Evolutionary conservation across 1,140 invertebrate genomes (phyloP).

Genomic region (Prorops nasuta): DNA sequence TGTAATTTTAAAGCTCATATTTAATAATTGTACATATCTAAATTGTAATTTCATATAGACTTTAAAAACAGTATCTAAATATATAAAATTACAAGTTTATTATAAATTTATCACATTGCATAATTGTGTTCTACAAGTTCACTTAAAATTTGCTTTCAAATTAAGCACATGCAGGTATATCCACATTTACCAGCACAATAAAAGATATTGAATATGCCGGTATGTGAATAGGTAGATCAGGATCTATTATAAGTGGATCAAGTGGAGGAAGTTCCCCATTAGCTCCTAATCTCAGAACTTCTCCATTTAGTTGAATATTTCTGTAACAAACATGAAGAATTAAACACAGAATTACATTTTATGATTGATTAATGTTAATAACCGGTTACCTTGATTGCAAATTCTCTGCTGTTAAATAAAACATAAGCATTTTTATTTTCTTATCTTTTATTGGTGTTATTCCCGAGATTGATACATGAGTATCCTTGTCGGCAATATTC

Average conservation of each 20-base stretch:
- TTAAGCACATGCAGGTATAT: slow-evolving; percentile 36
- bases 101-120: slow-evolving; percentile 1
- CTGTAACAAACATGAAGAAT: slow-evolving; percentile 38
- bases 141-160: too few species aligned
- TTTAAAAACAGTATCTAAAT: slow-evolving; percentile 9
- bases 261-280: slow-evolving; percentile 58
- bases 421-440: slow-evolving; percentile 33
- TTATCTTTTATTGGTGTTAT: slow-evolving; percentile 18
- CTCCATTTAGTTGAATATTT: slow-evolving; percentile 60
- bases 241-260: slow-evolving; percentile 49
- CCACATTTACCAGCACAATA: slow-evolving; percentile 56
- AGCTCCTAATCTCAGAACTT: slow-evolving; percentile 51
- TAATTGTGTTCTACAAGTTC: slow-evolving; percentile 15
- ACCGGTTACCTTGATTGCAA: slow-evolving; percentile 43
- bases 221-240: slow-evolving; percentile 53
- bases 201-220: slow-evolving; percentile 64
- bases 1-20: too few species aligned
- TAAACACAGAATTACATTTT: neutral
- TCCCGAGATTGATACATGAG: slow-evolving; percentile 52
- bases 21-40: too few species aligned
- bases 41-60: slow-evolving; percentile 11
- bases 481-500: slow-evolving; percentile 57
- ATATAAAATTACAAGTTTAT: slow-evolving; percentile 4
- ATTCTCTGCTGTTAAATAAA: slow-evolving; percentile 42
- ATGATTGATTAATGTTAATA: neutral